phyloP scores from a whole-genome alignment of 2,797 vertebrate genomes.

The Rachycentron canadum region DNA sequence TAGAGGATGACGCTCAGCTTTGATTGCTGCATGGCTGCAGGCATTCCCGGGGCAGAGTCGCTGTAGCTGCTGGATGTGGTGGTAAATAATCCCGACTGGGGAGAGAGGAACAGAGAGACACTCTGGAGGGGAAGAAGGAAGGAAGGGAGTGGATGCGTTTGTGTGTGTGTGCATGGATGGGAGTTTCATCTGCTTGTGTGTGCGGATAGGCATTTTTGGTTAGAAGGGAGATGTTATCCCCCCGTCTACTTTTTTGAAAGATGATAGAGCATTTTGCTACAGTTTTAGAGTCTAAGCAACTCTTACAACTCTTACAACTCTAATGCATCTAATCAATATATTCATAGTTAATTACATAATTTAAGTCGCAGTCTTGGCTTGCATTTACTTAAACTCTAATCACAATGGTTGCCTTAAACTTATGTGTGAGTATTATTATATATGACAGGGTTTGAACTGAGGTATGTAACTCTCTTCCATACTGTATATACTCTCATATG shows the following conservation, averaged over 20 bases:
- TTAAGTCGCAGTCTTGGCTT: constrained; percentile 12
- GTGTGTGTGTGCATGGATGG: constrained; percentile 22
- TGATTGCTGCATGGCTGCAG: constrained; percentile 86
- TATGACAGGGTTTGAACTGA: constrained; percentile 17
- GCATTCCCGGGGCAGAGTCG: constrained; percentile 82
- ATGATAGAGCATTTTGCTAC: constrained; percentile 9
- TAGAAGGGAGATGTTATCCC: constrained; percentile 17
- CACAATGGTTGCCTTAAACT: constrained; percentile 16
- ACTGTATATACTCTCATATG: neutral
- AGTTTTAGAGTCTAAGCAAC: no score
- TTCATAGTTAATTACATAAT: constrained; percentile 8
- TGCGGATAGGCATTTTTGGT: constrained; percentile 17
- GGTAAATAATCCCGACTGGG: constrained; percentile 88
- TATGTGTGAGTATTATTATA: constrained; percentile 23
- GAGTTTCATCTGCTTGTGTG: constrained; percentile 9
- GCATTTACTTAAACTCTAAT: constrained; percentile 32
- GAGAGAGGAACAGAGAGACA: constrained; percentile 74
- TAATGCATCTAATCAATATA: neutral
- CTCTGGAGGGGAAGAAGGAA: constrained; percentile 64
- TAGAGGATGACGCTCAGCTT: constrained; percentile 82
- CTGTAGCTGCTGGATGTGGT: constrained; percentile 79
- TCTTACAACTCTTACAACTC: neutral
- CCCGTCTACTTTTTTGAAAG: constrained; percentile 25
- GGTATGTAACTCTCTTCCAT: no score
- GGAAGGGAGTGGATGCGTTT: constrained; percentile 47